Conservation (phyloP, 2,797 vertebrate species). For the Atherinosoma microstoma region DNA sequence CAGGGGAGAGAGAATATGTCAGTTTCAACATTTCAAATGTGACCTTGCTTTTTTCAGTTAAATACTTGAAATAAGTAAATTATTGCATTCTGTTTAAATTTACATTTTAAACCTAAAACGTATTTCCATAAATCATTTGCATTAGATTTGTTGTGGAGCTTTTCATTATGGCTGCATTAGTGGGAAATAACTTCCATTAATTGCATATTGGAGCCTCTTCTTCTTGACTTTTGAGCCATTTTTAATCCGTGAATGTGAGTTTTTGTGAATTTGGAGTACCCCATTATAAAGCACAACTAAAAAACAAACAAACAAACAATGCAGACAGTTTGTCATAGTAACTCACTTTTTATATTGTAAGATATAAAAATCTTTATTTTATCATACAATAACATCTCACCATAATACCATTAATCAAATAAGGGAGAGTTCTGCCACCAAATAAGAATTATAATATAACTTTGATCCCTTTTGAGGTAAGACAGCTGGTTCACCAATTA, state of each 20-base stretch:
- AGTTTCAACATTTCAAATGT: background rate
- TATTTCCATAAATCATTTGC: background rate
- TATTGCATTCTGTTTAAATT: background rate
- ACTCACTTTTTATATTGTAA: conserved; percentile 77
- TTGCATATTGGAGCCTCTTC: background rate
- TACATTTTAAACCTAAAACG: background rate
- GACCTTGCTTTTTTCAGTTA: background rate
- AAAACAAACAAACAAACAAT: conserved; percentile 11
- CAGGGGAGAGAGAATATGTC: too few relatives aligned
- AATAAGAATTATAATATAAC: conserved; percentile 67
- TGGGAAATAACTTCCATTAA: background rate
- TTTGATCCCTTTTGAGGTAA: conserved; percentile 77
- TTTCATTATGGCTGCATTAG: background rate
- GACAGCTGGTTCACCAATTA: conserved; percentile 67
- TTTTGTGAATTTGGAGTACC: background rate
- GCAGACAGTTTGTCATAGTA: conserved; percentile 64
- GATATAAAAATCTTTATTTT: conserved; percentile 83
- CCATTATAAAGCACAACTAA: background rate
- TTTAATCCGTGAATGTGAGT: background rate
- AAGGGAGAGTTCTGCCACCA: conserved; percentile 63
- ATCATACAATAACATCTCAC: conserved; percentile 78
- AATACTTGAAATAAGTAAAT: background rate
- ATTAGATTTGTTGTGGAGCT: background rate
- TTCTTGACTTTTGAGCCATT: background rate
- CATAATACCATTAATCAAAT: conserved; percentile 67